These are phyloP conservation scores for Catostylus mosaicus DNA, from an alignment of 30 jellyfish, hydroid and myxozoan species.

Conservation along the genomic window DNA sequence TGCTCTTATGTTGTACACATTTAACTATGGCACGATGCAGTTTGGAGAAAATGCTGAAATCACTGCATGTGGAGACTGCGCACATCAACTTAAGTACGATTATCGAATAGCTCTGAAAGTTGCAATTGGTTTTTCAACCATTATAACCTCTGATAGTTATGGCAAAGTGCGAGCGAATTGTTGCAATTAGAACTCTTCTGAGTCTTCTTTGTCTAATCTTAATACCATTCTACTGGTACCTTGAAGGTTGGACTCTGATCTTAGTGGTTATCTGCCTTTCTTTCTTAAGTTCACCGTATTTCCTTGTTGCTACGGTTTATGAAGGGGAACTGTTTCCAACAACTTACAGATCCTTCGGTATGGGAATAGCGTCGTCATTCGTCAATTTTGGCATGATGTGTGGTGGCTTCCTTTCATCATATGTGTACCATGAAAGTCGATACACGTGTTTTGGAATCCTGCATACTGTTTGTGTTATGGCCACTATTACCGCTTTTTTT, in stretches of 20 bases:
- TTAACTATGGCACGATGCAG: slow-evolving; percentile 6
- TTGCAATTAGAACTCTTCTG: neutral
- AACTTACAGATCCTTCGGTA: neutral
- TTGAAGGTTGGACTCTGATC: neutral
- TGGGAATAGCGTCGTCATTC: neutral
- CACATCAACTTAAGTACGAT: neutral
- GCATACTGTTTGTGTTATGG: neutral
- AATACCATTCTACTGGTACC: neutral
- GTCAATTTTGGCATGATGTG: neutral
- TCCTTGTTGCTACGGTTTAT: neutral
- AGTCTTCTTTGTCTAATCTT: neutral
- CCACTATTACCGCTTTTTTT: neutral
- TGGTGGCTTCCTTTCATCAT: neutral
- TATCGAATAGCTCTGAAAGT: neutral
- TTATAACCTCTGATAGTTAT: neutral
- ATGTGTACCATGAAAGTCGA: neutral
- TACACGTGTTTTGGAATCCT: neutral
- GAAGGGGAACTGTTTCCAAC: slow-evolving; percentile 6
- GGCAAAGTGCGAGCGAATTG: neutral
- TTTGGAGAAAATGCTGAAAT: slow-evolving; percentile 3
- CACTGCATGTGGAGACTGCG: neutral
- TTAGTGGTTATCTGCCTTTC: neutral
- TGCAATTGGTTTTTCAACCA: neutral
- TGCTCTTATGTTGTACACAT: neutral
- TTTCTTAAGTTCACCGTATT: neutral